A percentile compares a stretch with the other conserved stretches of the same genome.
These are phyloP conservation scores for Bujurquina vittata DNA, from an alignment of 2,113 vertebrate species.

Conservation along the genomic window DNA sequence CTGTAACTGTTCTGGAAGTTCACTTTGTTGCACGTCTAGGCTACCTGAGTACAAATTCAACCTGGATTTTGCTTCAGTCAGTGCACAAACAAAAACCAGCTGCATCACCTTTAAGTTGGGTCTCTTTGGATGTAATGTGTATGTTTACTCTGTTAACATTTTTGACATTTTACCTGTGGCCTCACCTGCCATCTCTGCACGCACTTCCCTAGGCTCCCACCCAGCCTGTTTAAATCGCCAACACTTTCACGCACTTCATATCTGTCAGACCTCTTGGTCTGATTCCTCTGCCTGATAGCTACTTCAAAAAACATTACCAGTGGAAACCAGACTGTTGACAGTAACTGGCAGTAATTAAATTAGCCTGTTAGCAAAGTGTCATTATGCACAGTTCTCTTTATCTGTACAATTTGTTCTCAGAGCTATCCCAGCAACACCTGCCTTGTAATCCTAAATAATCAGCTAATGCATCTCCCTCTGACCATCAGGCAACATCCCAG, in stretches of 20 bases:
- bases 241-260: constrained; percentile 8
- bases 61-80: not conserved
- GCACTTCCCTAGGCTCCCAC: not conserved
- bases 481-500: constrained; percentile 21
- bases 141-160: not conserved
- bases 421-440: constrained; percentile 40
- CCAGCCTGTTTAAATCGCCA: constrained; percentile 8
- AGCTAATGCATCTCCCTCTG: constrained; percentile 37
- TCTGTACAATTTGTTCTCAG: constrained; percentile 46
- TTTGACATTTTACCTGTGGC: not conserved
- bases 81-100: not conserved
- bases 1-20: not conserved
- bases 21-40: not conserved
- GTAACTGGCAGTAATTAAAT: constrained; percentile 43
- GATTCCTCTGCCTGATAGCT: not conserved
- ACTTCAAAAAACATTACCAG: constrained; percentile 35
- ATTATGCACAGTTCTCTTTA: constrained; percentile 37
- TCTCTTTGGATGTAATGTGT: constrained; percentile 2
- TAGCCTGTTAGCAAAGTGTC: constrained; percentile 37
- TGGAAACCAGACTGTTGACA: not conserved
- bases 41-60: not conserved
- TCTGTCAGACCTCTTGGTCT: not conserved
- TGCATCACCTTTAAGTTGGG: not conserved
- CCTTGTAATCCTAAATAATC: constrained; percentile 33
- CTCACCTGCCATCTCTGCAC: not conserved